phyloP scores from a whole-genome alignment of 2,113 vertebrate species.

The Tiliqua scincoides region DNA sequence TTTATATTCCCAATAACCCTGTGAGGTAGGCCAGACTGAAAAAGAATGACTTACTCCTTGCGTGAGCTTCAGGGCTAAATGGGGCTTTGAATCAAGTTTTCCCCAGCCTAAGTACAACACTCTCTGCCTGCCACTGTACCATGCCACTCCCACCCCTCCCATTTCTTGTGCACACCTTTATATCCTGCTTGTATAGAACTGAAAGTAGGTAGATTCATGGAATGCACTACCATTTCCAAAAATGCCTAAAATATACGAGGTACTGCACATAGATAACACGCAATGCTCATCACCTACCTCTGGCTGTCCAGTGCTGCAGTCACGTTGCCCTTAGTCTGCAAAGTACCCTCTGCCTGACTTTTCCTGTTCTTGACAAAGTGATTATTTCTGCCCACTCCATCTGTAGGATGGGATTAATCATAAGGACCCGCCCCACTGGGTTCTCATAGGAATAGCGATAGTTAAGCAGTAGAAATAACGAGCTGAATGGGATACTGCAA shows the following conservation, averaged over 20 bases:
- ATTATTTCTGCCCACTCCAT: background rate
- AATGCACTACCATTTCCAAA: background rate
- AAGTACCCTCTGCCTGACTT: background rate
- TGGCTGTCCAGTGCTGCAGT: background rate
- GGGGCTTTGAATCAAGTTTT: too few relatives aligned
- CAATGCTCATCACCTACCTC: background rate
- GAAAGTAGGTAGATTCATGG: too few relatives aligned
- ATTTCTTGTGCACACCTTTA: background rate
- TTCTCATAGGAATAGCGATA: background rate
- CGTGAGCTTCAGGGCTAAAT: too few relatives aligned
- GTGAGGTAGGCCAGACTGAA: too few relatives aligned
- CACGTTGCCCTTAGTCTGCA: background rate
- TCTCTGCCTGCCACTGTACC: too few relatives aligned
- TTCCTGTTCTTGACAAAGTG: background rate
- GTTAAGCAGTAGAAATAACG: background rate
- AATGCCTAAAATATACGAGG: background rate
- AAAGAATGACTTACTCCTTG: too few relatives aligned
- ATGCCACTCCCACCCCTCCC: too few relatives aligned
- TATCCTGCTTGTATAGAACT: background rate
- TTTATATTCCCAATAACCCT: too few relatives aligned
- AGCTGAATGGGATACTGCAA: background rate
- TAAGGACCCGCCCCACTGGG: background rate
- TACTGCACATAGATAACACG: background rate
- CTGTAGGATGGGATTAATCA: slow-evolving; percentile 1
- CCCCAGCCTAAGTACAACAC: too few relatives aligned